Percentiles rank a stretch among this genome's conserved stretches.
phyloP scores from a whole-genome alignment of 2,797 vertebrate genomes.

The Poeciliopsis paucimaculata region DNA sequence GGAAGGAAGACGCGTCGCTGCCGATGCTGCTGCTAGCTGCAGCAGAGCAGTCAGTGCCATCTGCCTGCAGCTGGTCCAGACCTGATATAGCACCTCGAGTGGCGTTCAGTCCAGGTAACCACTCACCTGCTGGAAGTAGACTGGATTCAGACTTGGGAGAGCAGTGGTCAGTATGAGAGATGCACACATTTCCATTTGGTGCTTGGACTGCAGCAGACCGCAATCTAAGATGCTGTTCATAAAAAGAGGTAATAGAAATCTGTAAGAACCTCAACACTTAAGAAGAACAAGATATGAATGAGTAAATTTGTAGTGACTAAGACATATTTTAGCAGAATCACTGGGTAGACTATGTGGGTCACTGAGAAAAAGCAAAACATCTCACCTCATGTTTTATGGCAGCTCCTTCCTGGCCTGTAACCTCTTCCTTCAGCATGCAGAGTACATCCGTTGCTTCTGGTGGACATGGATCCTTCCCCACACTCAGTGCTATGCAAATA shows the following conservation, averaged over 20 bases:
- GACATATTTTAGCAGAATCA: background rate
- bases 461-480: slow-evolving; percentile 38
- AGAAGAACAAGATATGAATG: background rate
- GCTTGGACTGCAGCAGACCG: slow-evolving; percentile 33
- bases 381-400: slow-evolving; percentile 71
- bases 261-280: background rate
- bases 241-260: background rate
- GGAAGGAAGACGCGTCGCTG: slow-evolving; percentile 53
- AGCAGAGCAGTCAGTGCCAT: slow-evolving; percentile 56
- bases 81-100: slow-evolving; percentile 35
- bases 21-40: slow-evolving; percentile 40
- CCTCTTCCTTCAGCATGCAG: slow-evolving; percentile 66
- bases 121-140: slow-evolving; percentile 61
- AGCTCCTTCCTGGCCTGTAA: slow-evolving; percentile 50
- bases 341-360: background rate
- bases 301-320: background rate
- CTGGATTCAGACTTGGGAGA: slow-evolving; percentile 66
- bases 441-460: slow-evolving; percentile 43
- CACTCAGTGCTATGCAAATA: slow-evolving; percentile 35
- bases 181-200: slow-evolving; percentile 55
- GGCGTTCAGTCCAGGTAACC: slow-evolving; percentile 59
- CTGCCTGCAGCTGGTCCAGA: slow-evolving; percentile 60
- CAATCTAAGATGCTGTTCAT: slow-evolving; percentile 47
- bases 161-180: slow-evolving; percentile 67
- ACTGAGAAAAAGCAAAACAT: background rate